Percentiles rank a stretch among this genome's conserved stretches.
Evolutionary conservation across 2,797 vertebrate species (phyloP).

Genomic region (Betta splendens): DNA sequence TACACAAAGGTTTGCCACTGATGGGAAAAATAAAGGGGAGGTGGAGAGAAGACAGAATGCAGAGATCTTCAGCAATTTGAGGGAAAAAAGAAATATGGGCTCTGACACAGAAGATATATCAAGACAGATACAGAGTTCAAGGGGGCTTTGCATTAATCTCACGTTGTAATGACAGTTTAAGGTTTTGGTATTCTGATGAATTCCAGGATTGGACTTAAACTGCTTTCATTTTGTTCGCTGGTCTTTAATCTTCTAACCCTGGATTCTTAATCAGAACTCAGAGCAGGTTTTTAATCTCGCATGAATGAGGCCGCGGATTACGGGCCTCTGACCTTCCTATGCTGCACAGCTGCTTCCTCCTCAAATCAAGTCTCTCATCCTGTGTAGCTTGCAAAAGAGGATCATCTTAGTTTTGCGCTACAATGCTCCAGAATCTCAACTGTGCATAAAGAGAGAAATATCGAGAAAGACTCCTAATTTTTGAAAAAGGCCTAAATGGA

Average conservation of each 20-base stretch:
- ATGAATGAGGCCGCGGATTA: constrained; percentile 86
- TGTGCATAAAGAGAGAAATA: constrained; percentile 40
- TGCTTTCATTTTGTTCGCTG: constrained; percentile 92
- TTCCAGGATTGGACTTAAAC: constrained; percentile 92
- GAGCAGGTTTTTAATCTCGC: constrained; percentile 90
- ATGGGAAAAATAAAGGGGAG: background rate
- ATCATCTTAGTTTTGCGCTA: constrained; percentile 67
- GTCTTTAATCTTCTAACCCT: constrained; percentile 94
- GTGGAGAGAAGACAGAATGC: constrained; percentile 10
- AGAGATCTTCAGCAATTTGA: constrained; percentile 34
- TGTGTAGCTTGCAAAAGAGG: constrained; percentile 56
- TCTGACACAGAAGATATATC: constrained; percentile 53
- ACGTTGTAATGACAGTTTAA: constrained; percentile 88
- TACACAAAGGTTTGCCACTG: background rate
- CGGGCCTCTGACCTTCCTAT: constrained; percentile 81
- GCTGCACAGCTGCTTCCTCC: constrained; percentile 80
- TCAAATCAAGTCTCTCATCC: constrained; percentile 71
- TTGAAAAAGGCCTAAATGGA: background rate
- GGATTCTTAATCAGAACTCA: constrained; percentile 93
- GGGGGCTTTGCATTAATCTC: constrained; percentile 86
- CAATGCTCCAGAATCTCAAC: constrained; percentile 61
- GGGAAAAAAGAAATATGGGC: constrained; percentile 37
- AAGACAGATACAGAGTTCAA: constrained; percentile 73
- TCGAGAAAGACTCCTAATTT: constrained; percentile 34
- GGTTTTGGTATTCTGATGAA: constrained; percentile 90